These are phyloP conservation scores for Chaetodon trifasciatus DNA, from an alignment of 2,797 vertebrate genomes.

Conservation along the genomic window DNA sequence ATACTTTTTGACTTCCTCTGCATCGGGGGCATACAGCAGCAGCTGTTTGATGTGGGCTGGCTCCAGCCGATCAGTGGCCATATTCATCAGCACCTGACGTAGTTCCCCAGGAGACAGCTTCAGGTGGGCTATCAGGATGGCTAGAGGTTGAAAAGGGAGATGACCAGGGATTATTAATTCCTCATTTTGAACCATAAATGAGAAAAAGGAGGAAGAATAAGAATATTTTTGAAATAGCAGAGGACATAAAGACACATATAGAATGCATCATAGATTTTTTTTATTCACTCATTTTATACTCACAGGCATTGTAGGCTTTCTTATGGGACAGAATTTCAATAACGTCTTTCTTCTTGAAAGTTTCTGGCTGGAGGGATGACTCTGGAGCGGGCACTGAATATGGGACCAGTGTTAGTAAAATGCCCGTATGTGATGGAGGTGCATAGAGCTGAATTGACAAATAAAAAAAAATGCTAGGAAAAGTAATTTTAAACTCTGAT, in stretches of 20 bases:
- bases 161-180: neutral
- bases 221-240: neutral
- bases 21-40: conserved; percentile 93
- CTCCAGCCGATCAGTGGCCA: conserved; percentile 92
- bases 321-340: conserved; percentile 98
- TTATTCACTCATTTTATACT: conserved; percentile 69
- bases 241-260: neutral
- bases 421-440: neutral
- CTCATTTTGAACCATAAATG: neutral
- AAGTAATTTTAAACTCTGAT: neutral
- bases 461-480: too few relatives aligned
- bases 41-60: conserved; percentile 95
- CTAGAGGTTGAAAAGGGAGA: conserved; percentile 74
- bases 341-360: conserved; percentile 96
- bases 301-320: conserved; percentile 98
- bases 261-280: neutral
- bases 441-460: neutral
- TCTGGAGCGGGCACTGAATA: conserved; percentile 90
- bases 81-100: conserved; percentile 92
- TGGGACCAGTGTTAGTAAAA: conserved; percentile 40
- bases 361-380: conserved; percentile 86
- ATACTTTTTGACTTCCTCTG: conserved; percentile 93
- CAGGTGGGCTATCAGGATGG: conserved; percentile 97
- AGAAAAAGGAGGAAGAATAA: neutral
- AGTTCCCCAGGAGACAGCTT: conserved; percentile 94